These are phyloP conservation scores for Eufriesea mexicana DNA, from an alignment of 1,140 invertebrate genomes.

Conservation along the genomic window DNA sequence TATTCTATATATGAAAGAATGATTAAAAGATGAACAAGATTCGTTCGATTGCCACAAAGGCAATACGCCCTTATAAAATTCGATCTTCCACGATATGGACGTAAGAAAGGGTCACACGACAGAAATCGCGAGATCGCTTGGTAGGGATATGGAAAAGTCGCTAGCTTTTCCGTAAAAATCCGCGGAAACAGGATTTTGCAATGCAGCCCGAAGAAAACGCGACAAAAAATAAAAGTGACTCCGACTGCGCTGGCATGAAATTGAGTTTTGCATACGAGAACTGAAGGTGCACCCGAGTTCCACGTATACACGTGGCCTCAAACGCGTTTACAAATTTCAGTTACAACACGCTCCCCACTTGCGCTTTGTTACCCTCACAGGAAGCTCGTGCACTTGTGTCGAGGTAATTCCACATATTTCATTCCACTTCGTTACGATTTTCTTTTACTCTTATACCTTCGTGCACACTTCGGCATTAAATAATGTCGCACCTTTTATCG, in stretches of 20 bases:
- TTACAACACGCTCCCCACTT: conserved; percentile 2
- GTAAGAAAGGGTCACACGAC: too few species aligned
- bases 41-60: not conserved
- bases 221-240: not conserved
- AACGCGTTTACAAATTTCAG: conserved; percentile 25
- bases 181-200: not conserved
- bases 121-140: not conserved
- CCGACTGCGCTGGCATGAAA: not conserved
- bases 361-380: not conserved
- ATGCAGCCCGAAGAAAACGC: not conserved
- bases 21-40: too few species aligned
- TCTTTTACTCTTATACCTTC: not conserved
- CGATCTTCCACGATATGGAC: not conserved
- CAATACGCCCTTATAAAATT: not conserved
- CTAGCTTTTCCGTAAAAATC: not conserved
- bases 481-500: not conserved
- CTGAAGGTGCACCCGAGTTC: not conserved
- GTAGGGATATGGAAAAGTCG: not conserved
- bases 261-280: conserved; percentile 16
- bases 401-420: not conserved
- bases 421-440: not conserved
- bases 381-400: not conserved
- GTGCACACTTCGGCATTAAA: not conserved
- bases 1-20: too few species aligned
- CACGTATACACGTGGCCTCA: not conserved